Percentiles rank a stretch among this genome's conserved stretches.
phyloP scores from a whole-genome alignment of 2,113 vertebrate species.

The Acrocephalus arundinaceus region DNA sequence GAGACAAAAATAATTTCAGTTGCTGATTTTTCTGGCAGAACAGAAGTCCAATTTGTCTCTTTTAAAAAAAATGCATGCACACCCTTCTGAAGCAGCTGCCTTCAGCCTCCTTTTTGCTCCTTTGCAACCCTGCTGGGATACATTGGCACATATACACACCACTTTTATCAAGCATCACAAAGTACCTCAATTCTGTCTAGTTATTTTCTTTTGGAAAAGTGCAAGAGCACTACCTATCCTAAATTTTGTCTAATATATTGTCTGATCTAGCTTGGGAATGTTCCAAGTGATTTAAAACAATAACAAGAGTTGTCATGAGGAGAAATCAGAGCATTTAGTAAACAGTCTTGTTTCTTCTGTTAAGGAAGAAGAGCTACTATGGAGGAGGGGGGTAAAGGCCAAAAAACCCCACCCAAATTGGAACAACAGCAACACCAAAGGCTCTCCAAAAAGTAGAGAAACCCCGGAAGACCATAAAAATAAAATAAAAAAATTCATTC shows the following conservation, averaged over 20 bases:
- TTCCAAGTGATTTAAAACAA: background rate
- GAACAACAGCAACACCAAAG: background rate
- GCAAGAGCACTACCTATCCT: background rate
- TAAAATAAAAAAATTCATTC: background rate
- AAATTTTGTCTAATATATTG: background rate
- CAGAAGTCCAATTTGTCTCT: background rate
- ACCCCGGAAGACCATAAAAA: background rate
- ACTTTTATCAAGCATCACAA: background rate
- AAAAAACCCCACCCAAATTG: background rate
- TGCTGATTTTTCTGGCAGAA: background rate
- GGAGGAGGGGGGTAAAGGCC: background rate
- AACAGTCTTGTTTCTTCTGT: background rate
- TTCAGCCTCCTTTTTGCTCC: background rate
- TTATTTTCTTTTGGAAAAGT: background rate
- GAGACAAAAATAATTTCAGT: background rate
- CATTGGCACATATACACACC: background rate
- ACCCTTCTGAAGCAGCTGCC: background rate
- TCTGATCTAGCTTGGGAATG: background rate
- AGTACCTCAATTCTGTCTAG: background rate
- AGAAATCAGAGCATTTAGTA: background rate
- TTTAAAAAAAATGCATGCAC: background rate
- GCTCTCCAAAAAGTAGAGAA: background rate
- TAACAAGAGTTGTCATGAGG: background rate
- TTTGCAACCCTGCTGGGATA: background rate
- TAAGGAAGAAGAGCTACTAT: background rate